Conservation (phyloP, 2,113 vertebrate genomes). For the Benitochromis conjunctus region DNA sequence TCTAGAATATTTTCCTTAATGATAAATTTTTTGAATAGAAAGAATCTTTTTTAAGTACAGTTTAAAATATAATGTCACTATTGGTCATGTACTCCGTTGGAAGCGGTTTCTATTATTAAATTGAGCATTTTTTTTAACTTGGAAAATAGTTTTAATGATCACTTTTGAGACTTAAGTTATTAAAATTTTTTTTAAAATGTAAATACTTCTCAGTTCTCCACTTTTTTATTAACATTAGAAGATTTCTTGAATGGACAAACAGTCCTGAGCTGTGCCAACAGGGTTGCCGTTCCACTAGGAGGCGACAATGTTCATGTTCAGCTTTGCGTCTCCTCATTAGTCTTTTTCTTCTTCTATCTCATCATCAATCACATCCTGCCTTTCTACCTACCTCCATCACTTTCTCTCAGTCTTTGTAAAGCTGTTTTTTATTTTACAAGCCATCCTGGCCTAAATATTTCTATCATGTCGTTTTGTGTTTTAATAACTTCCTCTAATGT, state of each 20-base stretch:
- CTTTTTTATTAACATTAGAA: not conserved
- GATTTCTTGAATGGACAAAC: not conserved
- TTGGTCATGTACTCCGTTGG: fast-evolving
- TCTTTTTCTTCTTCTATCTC: not conserved
- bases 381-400: not conserved
- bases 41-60: not conserved
- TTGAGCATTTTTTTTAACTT: not conserved
- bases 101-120: fast-evolving
- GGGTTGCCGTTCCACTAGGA: constrained; percentile 18
- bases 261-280: not conserved
- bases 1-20: not conserved
- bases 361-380: not conserved
- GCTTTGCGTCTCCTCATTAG: not conserved
- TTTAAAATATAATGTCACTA: not conserved
- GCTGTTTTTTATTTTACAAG: not conserved
- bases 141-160: not conserved
- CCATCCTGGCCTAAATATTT: not conserved
- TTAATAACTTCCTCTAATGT: not conserved
- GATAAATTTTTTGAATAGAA: not conserved
- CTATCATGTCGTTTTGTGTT: not conserved
- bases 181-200: not conserved
- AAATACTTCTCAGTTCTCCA: not conserved
- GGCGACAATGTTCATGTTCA: constrained; percentile 26
- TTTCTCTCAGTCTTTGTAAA: not conserved
- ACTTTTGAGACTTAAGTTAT: fast-evolving